Base-by-base conservation (phyloP, 2,797 vertebrate species). In the Valencia hispanica region DNA sequence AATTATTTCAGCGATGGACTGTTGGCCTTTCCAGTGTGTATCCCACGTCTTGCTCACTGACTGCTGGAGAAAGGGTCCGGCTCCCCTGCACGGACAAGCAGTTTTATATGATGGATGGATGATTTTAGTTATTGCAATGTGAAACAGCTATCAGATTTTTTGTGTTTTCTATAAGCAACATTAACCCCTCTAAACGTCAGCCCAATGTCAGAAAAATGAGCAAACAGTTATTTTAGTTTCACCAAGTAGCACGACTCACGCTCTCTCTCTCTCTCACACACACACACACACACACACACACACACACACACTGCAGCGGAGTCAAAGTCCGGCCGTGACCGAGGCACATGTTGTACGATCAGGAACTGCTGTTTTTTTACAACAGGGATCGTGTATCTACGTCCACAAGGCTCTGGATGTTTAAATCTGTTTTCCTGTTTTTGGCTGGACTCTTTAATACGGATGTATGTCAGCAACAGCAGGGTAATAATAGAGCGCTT, bases 401-500 rank as follows among this genome's bases (percentile, higher is more conserved):
- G 70, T 36, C 50, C 36, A 68, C 45, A 69, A 15, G 25, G 20
- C 39, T 57, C 69, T 61, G 79, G 63, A 74, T 79, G 86, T 84
- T 61, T 48, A 68, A 69, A 43, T 45, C 27, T 41, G 75, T 74
- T 79, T 92, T 94, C 93, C 94, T 93, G 91, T 88, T 91, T 87
- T 93, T 86, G 86, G 80, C 39, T 70, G 27, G 36, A 59, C 76
- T 79, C 73, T 10, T n/a, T 30, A 47, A 15, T 71, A 79, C 79
- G 83, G 87, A 93, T 89, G 73, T 78, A 39, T 72, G 59, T 81
- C 39, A 20, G 68, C 75, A 59, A 51, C 34, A 34, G 74, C 55
- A 79, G 77, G 83, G 83, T 80, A 82, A 91, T 84, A 90, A 79
- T 53, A 75, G 65, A 57, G 45, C 34, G 3, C 27, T 51, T 83